A percentile compares a stretch with the other conserved stretches of the same genome.
phyloP scores from a whole-genome alignment of 2,888 invertebrate species.

The Helicoverpa assulta region DNA sequence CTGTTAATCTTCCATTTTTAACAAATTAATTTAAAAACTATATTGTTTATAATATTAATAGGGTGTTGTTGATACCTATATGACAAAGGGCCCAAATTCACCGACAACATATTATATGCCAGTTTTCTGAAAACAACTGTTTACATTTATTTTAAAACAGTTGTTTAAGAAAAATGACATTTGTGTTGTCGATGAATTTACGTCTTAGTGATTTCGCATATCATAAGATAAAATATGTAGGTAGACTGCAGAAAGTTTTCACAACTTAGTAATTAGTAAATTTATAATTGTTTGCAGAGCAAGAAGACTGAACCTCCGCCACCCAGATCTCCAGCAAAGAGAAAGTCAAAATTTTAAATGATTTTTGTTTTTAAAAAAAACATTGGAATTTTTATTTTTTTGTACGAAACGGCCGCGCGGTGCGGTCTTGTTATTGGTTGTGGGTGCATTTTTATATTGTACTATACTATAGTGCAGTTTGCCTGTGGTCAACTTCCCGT shows the following conservation, averaged over 20 bases:
- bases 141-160: too few species aligned
- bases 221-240: too few species aligned
- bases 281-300: conserved; percentile 74
- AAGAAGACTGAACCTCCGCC: conserved; percentile 87
- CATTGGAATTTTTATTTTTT: conserved; percentile 66
- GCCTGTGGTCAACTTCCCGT: not conserved
- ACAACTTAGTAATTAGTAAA: conserved; percentile 26
- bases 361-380: conserved; percentile 16
- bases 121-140: too few species aligned
- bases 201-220: too few species aligned
- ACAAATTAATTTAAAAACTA: too few species aligned
- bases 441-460: conserved; percentile 50
- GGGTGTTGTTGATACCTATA: too few species aligned
- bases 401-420: conserved; percentile 56
- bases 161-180: too few species aligned
- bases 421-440: conserved; percentile 23
- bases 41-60: too few species aligned
- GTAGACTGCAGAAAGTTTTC: not conserved
- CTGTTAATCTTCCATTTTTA: too few species aligned
- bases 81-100: too few species aligned
- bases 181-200: too few species aligned
- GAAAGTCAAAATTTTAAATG: conserved; percentile 81
- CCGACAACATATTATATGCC: too few species aligned
- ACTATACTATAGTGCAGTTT: not conserved
- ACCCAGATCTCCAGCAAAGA: conserved; percentile 81